These are phyloP conservation scores for Steromphala cineraria DNA, from an alignment of 2,888 invertebrate species.

Conservation along the genomic window DNA sequence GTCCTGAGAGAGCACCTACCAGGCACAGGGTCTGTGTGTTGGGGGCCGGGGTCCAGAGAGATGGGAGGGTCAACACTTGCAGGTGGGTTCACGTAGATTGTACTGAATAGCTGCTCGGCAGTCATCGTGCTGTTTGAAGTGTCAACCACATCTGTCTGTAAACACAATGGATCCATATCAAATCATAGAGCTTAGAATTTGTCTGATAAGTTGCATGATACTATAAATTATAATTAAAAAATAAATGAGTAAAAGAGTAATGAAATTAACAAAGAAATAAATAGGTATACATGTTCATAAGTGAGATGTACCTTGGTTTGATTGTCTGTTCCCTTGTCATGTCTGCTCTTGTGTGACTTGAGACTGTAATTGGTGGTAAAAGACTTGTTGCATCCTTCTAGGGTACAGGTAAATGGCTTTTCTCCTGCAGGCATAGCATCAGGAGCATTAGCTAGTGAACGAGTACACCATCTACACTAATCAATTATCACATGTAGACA, in stretches of 20 bases:
- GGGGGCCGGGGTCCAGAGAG: background rate
- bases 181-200: no score
- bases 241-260: background rate
- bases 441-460: background rate
- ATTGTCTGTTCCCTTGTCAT: conserved; percentile 71
- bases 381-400: conserved; percentile 83
- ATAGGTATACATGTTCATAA: background rate
- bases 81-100: background rate
- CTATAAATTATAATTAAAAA: background rate
- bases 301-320: background rate
- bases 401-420: conserved; percentile 86
- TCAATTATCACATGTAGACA: no score
- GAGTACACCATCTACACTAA: no score
- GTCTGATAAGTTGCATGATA: no score
- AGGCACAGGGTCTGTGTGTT: background rate
- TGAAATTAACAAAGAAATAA: no score
- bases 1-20: background rate
- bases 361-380: conserved; percentile 91
- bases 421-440: conserved; percentile 57
- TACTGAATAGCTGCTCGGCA: background rate
- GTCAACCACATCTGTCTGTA: background rate
- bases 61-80: background rate
- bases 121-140: background rate
- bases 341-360: conserved; percentile 86
- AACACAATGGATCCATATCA: background rate